These are phyloP conservation scores for Anthoptus insignis DNA, from an alignment of 2,888 invertebrate species.

Conservation along the genomic window DNA sequence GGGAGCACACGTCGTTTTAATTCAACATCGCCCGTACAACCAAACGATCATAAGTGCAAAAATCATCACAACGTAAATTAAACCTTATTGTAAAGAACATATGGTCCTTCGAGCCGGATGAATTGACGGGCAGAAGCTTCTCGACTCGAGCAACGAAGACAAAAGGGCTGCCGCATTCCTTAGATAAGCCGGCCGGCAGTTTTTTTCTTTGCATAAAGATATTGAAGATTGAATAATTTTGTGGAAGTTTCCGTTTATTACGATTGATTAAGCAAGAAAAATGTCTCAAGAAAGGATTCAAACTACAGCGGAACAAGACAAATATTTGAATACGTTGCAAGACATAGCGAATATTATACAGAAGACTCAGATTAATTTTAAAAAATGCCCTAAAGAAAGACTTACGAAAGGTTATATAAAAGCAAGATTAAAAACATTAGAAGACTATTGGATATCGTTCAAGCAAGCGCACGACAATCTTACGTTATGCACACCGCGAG, in stretches of 20 bases:
- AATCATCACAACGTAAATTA: too few species aligned
- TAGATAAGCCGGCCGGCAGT: constrained; percentile 1
- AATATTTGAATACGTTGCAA: background rate
- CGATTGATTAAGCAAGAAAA: too few species aligned
- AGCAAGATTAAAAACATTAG: constrained; percentile 6
- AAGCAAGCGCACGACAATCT: constrained; percentile 19
- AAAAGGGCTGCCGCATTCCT: background rate
- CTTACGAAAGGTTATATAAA: background rate
- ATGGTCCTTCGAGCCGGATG: too few species aligned
- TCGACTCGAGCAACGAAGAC: too few species aligned
- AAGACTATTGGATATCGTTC: too few species aligned
- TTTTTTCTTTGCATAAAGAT: background rate
- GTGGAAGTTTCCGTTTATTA: too few species aligned
- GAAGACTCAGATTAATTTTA: background rate
- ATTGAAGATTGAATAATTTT: too few species aligned
- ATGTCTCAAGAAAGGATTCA: background rate
- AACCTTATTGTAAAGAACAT: too few species aligned
- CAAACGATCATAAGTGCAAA: too few species aligned
- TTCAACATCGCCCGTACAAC: too few species aligned
- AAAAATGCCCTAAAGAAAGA: background rate
- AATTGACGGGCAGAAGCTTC: too few species aligned
- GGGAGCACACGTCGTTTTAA: too few species aligned
- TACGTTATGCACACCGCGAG: background rate
- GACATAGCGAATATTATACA: background rate
- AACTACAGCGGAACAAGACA: background rate